Percentiles rank a stretch among this genome's conserved stretches.
Evolutionary conservation across 2,113 vertebrate genomes (phyloP).

Genomic region (Albula glossodonta): DNA sequence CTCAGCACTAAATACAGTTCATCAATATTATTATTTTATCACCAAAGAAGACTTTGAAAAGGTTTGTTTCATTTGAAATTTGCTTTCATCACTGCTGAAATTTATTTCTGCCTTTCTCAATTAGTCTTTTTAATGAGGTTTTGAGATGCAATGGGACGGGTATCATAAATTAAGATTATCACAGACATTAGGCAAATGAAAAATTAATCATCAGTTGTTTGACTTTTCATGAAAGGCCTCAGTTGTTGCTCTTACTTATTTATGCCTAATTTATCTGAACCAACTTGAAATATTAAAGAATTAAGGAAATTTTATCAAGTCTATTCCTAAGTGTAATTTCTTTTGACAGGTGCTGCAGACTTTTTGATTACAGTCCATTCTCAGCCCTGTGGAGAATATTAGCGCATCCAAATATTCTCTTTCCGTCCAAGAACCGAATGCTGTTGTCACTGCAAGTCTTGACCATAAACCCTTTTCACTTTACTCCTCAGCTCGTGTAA

Average conservation of each 20-base stretch:
- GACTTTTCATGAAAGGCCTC: constrained; percentile 26
- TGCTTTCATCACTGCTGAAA: background rate
- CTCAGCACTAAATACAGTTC: background rate
- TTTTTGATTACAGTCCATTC: background rate
- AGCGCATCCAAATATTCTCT: background rate
- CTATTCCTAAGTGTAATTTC: constrained; percentile 11
- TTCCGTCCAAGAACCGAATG: background rate
- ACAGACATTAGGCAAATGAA: constrained; percentile 25
- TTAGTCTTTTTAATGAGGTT: constrained; percentile 36
- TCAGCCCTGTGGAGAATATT: too few species aligned
- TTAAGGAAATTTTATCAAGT: constrained; percentile 22
- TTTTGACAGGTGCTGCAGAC: constrained; percentile 10
- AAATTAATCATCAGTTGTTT: constrained; percentile 33
- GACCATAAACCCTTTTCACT: background rate
- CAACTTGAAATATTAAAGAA: constrained; percentile 24
- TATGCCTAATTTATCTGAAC: constrained; percentile 29
- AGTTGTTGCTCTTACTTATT: constrained; percentile 25
- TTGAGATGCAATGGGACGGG: constrained; percentile 22
- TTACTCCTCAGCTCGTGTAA: background rate
- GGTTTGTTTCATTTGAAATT: constrained; percentile 6
- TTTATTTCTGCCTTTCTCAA: constrained; percentile 33
- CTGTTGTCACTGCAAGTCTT: background rate
- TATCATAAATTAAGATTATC: constrained; percentile 33
- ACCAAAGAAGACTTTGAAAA: background rate
- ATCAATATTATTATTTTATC: constrained; percentile 19